Percentiles rank a stretch among this genome's conserved stretches.
phyloP scores from a whole-genome alignment of 2,888 invertebrate species.

The Scaeva pyrastri region DNA sequence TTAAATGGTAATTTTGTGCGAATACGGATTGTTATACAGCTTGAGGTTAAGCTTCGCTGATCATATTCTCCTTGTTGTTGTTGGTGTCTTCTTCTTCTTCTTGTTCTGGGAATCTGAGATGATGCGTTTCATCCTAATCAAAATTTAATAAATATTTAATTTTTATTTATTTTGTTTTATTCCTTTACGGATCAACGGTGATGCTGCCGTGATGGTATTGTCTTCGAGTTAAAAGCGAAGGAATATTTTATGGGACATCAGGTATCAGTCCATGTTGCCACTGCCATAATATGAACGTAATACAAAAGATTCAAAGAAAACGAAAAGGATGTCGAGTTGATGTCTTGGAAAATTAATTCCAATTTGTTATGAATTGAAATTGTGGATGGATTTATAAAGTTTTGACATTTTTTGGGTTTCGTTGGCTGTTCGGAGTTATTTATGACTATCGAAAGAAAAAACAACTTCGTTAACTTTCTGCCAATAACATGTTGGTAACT shows the following conservation, averaged over 20 bases:
- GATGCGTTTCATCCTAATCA: conserved; percentile 72
- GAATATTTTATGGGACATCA: conserved; percentile 58
- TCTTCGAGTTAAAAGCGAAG: conserved; percentile 3
- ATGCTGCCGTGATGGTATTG: conserved; percentile 1
- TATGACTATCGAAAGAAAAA: background rate
- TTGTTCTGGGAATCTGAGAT: conserved; percentile 52
- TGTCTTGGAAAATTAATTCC: conserved; percentile 73
- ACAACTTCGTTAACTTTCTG: background rate
- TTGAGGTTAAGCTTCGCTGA: background rate
- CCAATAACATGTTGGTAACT: background rate
- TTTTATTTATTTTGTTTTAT: conserved; percentile 56
- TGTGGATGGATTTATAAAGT: conserved; percentile 68
- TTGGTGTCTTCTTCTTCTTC: conserved; percentile 33
- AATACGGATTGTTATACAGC: conserved; percentile 70
- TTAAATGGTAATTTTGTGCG: conserved; percentile 75
- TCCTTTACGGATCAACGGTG: conserved; percentile 21
- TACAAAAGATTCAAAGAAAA: conserved; percentile 61
- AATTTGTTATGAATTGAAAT: conserved; percentile 76
- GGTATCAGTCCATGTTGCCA: background rate
- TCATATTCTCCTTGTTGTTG: too few relatives aligned
- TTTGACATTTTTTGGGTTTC: conserved; percentile 31
- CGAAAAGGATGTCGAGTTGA: too few relatives aligned
- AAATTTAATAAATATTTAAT: conserved; percentile 76
- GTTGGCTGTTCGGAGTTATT: background rate
- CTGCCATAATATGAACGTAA: conserved; percentile 5